Conservation (phyloP, 2,113 vertebrate species). For the Aix galericulata region DNA sequence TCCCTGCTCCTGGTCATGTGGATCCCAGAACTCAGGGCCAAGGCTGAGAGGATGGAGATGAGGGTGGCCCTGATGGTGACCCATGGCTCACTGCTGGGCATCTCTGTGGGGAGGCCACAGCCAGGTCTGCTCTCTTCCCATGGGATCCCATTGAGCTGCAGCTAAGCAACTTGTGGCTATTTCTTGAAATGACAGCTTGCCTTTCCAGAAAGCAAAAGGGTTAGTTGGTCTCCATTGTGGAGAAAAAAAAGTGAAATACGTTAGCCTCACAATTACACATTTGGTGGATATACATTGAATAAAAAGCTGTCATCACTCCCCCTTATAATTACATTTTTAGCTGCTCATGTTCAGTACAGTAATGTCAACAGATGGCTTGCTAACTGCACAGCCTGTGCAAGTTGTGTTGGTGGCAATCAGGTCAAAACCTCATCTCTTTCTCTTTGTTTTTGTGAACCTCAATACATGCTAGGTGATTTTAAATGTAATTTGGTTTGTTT, state of each 20-base stretch:
- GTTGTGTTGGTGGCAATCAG: neutral
- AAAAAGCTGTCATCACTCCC: neutral
- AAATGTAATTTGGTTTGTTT: neutral
- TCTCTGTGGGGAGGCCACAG: too few relatives aligned
- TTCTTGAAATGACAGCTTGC: neutral
- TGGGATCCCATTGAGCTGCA: too few relatives aligned
- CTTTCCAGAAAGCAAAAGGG: neutral
- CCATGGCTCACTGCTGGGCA: too few relatives aligned
- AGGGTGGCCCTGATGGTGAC: neutral
- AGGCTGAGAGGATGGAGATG: neutral
- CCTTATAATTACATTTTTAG: conserved; percentile 30
- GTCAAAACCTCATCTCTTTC: neutral
- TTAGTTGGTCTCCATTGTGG: neutral
- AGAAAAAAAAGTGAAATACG: neutral
- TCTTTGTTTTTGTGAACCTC: neutral
- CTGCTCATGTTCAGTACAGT: neutral
- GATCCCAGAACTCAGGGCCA: neutral
- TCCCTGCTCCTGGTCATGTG: neutral
- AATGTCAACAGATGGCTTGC: conserved; percentile 6
- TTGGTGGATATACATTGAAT: neutral
- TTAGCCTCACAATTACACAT: neutral
- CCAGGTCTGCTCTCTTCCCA: too few relatives aligned
- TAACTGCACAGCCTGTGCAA: neutral
- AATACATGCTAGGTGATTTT: neutral
- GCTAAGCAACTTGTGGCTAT: neutral